Base-by-base conservation (phyloP, 2,888 invertebrate species). In the Ectemnius cavifrons region DNA sequence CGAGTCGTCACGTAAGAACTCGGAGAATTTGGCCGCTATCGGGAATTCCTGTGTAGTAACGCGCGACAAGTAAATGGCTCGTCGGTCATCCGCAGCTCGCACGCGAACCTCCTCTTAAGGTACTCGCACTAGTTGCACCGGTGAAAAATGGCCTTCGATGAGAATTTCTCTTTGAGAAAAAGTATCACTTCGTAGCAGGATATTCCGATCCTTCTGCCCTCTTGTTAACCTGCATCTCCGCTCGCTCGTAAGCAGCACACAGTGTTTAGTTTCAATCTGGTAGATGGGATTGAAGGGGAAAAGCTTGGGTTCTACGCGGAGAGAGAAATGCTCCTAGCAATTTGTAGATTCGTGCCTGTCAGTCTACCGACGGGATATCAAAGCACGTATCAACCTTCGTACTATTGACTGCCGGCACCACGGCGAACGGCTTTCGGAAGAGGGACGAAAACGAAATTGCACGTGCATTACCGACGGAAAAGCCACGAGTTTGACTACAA, bases 301-400 rank as follows among this genome's bases (percentile, higher is more conserved):
- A 8, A 37, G 37, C 37, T 6, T 1, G 16, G 16, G 23, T 52
- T 52, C 52, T 52, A 52, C 16, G 52, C 16, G n/a, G 52, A 16
- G 52, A 16, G 52, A 52, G 16, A 16, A 52, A 4, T 52, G 14
- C 16, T 16, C 52, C 14, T 16, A 16, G 52, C 16, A 52, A 52
- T 52, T 52, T 52, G 52, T 52, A 52, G 52, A 52, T 52, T 52
- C 6, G 52, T 52, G 52, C 16, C 52, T 16, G 52, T 16, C n/a
- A 52, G 52, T 16, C 37, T 37, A 37, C 37, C 16, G 16, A 13
- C 52, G 52, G n/a, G 16, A 16, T 52, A 52, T 14, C 52, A 52
- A 16, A 52, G 52, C 52, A 16, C 52, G 16, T 14, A 37, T 52
- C 52, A 16, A 16, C n/a, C n/a, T 16, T 52, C n/a, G 16, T 52